Evolutionary conservation across 2,113 vertebrate species (phyloP), one percentile per base, ranked within the genome.

Genomic region (Petroica traversi): DNA sequence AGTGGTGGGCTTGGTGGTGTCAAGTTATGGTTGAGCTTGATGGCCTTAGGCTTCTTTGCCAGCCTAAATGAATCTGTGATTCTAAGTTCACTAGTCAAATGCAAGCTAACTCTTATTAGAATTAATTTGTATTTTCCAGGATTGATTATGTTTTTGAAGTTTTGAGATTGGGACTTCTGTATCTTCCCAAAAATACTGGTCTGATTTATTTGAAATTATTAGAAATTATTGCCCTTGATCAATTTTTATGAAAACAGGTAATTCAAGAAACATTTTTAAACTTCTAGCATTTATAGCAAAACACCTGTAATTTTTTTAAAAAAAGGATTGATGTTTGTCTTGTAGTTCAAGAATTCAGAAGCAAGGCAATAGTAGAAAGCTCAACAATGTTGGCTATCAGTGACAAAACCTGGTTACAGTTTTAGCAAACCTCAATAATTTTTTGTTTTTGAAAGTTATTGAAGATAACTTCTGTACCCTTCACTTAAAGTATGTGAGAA

Each of bases 31-130:
- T 11, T 71, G 15, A 40, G 29, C n/a, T 61, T 1, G 0, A 8
- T 25, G 15, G 28, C 19, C 62, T 55, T 61, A 61, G 12, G 2
- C 11, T 4, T 34, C 18, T 61, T 71, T 54, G 29, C 8, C n/a
- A 59, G 15, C 5, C 8, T 40, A 49, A 63, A 31, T 17, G 11
- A 28, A 34, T 36, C 24, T 34, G 6, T 28, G 11, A 59, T 38
- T 52, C 3, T 45, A 43, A 66, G 45, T 93, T 97, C 46, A 88
- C n/a, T 94, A 41, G 17, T 90, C 87, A 86, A 95, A 81, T 86
- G 38, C 49, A 95, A 92, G 33, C 33, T 79, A 91, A 91, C 68
- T 73, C 64, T 92, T 88, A 54, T 5, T 93, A 41, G 52, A 92
- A 84, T 67, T 91, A 76, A 88, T 71, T 64, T 74, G 73, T 52